Percentiles rank a stretch among this genome's conserved stretches.
phyloP scores from a whole-genome alignment of 2,113 vertebrate species.

The Lophotis ruficrista region DNA sequence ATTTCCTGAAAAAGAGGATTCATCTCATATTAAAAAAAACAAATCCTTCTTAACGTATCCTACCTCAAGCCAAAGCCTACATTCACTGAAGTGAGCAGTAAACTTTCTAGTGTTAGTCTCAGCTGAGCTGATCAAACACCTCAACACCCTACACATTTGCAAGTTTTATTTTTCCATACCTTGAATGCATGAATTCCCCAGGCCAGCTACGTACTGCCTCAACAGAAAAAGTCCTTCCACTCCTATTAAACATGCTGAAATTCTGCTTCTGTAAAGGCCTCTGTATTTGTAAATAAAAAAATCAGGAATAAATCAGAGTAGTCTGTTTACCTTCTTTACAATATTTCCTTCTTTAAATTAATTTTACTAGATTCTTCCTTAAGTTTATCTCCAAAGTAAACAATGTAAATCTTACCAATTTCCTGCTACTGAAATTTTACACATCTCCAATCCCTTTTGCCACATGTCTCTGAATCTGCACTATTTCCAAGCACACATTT shows the following conservation, averaged over 20 bases:
- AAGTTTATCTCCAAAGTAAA: neutral
- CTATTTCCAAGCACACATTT: neutral
- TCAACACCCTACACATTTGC: neutral
- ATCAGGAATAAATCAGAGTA: neutral
- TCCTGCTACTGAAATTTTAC: neutral
- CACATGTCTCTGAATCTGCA: neutral
- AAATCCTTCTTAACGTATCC: neutral
- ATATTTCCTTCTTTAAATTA: neutral
- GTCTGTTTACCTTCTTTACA: neutral
- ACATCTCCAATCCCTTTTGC: slow-evolving; percentile 4
- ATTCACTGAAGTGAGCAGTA: neutral
- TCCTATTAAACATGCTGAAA: neutral
- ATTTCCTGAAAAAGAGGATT: slow-evolving; percentile 21
- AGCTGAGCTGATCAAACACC: neutral
- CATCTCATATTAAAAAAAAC: neutral
- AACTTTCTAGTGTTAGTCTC: neutral
- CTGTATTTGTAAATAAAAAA: neutral
- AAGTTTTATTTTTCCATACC: neutral
- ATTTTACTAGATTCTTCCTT: neutral
- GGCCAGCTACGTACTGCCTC: neutral
- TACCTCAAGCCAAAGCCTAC: neutral
- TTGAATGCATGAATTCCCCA: neutral
- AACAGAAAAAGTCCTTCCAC: neutral
- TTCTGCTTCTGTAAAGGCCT: neutral
- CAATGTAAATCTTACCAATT: neutral